These are phyloP conservation scores for Scophthalmus maximus DNA, from an alignment of 2,113 vertebrate genomes.

Conservation along the genomic window DNA sequence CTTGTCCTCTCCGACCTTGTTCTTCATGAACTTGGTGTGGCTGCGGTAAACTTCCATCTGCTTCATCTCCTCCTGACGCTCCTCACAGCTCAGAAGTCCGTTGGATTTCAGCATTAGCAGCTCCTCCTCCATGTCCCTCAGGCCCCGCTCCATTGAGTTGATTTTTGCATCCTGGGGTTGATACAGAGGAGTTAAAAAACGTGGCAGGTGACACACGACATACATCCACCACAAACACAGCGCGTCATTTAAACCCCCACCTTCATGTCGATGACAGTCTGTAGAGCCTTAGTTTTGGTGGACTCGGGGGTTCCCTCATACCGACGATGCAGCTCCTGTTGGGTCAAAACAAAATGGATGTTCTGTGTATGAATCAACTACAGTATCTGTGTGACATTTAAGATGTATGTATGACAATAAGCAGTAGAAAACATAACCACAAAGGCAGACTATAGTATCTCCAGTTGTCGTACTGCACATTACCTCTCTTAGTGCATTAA, in stretches of 20 bases:
- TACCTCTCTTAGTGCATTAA: slow-evolving; percentile 92
- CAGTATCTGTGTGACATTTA: neutral
- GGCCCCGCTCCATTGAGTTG: slow-evolving; percentile 92
- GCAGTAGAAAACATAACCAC: neutral
- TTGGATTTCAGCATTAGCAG: slow-evolving; percentile 97
- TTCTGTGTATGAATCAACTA: neutral
- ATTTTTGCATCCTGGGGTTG: slow-evolving; percentile 93
- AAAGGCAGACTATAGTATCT: neutral
- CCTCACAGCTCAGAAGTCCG: slow-evolving; percentile 95
- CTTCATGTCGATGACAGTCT: slow-evolving; percentile 99
- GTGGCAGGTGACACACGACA: neutral
- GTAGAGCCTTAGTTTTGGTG: slow-evolving; percentile 97
- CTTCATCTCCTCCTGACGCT: slow-evolving; percentile 98
- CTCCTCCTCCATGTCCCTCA: slow-evolving; percentile 97
- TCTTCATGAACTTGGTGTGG: slow-evolving; percentile 99
- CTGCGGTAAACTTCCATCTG: slow-evolving; percentile 99
- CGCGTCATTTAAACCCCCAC: slow-evolving; percentile 70
- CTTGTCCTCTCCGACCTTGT: slow-evolving; percentile 86
- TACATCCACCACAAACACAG: neutral
- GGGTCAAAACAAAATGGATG: slow-evolving; percentile 24
- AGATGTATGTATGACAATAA: neutral
- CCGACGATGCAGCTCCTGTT: slow-evolving; percentile 94
- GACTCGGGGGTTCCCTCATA: slow-evolving; percentile 95
- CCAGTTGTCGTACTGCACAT: neutral
- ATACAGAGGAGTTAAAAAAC: neutral